Percentiles rank a stretch among this genome's conserved stretches.
Evolutionary conservation across 2,888 invertebrate genomes (phyloP).

Genomic region (Alitta virens): DNA sequence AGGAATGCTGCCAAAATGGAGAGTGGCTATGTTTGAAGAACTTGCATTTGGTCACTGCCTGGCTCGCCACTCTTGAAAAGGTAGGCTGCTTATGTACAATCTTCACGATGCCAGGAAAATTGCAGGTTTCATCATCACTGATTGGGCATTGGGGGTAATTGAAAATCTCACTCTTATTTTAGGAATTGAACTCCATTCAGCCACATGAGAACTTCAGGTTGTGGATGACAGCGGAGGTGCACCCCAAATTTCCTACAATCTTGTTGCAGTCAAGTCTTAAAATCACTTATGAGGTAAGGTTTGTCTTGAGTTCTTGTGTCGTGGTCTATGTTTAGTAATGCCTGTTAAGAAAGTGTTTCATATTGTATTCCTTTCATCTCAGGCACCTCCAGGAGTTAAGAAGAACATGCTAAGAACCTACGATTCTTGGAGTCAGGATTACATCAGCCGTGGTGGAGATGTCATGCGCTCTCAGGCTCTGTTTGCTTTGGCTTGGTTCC

Average conservation of each 20-base stretch:
- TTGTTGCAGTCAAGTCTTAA: conserved; percentile 77
- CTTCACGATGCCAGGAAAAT: no score
- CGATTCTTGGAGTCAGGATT: conserved; percentile 67
- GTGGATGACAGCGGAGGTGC: conserved; percentile 85
- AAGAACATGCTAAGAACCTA: conserved; percentile 76
- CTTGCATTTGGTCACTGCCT: conserved; percentile 72
- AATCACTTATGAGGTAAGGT: conserved; percentile 68
- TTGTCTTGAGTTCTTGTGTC: not conserved
- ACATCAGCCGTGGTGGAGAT: conserved; percentile 50
- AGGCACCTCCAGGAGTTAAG: conserved; percentile 82
- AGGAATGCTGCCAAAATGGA: conserved; percentile 65
- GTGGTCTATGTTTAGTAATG: not conserved
- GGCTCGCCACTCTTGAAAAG: conserved; percentile 71
- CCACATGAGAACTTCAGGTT: conserved; percentile 67
- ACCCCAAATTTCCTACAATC: conserved; percentile 71
- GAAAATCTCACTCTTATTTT: conserved; percentile 14
- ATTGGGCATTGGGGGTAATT: not conserved
- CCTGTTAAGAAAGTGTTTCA: not conserved
- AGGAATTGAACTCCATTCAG: conserved; percentile 62
- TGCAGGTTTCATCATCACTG: no score
- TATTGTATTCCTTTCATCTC: not conserved
- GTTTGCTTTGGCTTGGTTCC: conserved; percentile 81
- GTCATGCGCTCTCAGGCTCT: conserved; percentile 60
- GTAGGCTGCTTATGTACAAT: conserved; percentile 38
- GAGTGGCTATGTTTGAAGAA: conserved; percentile 80